Evolutionary conservation across 2,888 invertebrate genomes (phyloP), one percentile per base, ranked within the genome.

Genomic region (Lumbricus terrestris): DNA sequence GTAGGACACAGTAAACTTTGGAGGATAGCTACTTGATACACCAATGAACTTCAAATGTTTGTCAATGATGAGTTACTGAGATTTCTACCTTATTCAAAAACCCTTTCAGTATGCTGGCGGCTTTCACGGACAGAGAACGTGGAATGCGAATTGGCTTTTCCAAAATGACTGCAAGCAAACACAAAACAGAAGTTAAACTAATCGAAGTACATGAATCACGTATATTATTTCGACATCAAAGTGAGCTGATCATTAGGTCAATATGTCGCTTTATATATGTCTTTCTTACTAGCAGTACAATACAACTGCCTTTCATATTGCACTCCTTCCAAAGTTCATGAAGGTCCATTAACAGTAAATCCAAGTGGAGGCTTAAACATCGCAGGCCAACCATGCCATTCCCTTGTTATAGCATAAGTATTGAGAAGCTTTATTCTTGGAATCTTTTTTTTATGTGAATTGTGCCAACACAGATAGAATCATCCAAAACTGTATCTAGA

Each of bases 71-170:
- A 69, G n/a, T 1, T n/a, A 69, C n/a, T 69, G 69, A 69, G n/a
- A 69, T 35, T 37, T 89, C 90, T 91, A 96, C 95, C 94, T 99
- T 99, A 95, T 99, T 98, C 91, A 99, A 96, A 96, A 99, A 99
- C 92, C 99, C 99, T 96, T 98, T 99, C 92, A 99, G 96, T 91
- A 99, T 98, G 88, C 97, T 97, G 90, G 98, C 98, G 89, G 99
- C 99, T 95, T 98, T 98, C 91, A 99, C 99, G 90, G 99, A 98
- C 93, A 99, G 96, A 88, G 98, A 98, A 88, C 99, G 96, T 3
- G 99, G 99, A 95, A 99, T 99, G 94, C 99, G 97, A 95, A 99
- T 99, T 47, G 98, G 98, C 95, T 99, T 99, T 95, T 99, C 99
- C 95, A 99, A 96, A 94, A 99, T 99, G 92, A 99, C 98, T 97